Evolutionary conservation across 2,113 vertebrate species (phyloP).

Genomic region (Otolemur garnettii): DNA sequence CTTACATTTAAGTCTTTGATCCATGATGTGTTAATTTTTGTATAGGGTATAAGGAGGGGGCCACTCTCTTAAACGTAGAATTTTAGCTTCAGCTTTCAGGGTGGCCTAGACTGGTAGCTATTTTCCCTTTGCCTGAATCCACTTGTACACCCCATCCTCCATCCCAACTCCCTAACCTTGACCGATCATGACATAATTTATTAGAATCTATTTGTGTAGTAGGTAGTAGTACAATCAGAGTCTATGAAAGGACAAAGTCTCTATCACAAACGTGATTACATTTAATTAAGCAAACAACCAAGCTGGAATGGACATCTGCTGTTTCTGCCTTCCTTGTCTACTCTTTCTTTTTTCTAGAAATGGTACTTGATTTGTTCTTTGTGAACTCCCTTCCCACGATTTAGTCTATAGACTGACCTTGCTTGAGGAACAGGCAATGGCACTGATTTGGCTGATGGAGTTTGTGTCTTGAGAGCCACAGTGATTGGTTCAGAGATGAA

Average conservation of each 20-base stretch:
- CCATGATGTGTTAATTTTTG: not conserved
- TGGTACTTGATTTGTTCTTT: not conserved
- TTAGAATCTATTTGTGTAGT: constrained; percentile 51
- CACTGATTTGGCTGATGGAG: not conserved
- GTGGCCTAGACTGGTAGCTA: not conserved
- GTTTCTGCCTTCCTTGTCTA: not conserved
- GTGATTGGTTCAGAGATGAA: not conserved
- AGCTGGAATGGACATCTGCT: constrained; percentile 10
- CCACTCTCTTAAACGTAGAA: not conserved
- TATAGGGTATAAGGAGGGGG: not conserved
- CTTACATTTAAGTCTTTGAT: not conserved
- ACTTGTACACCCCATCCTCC: not conserved
- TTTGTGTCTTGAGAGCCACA: not conserved
- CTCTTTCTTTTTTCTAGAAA: constrained; percentile 36
- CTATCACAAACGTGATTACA: constrained; percentile 8
- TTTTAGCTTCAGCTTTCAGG: constrained; percentile 8
- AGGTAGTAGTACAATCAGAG: not conserved
- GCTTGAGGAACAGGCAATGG: not conserved
- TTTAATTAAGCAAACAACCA: constrained; percentile 66
- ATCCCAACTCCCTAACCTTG: not conserved
- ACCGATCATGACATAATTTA: constrained; percentile 22
- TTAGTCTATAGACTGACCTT: not conserved
- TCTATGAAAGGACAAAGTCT: constrained; percentile 50
- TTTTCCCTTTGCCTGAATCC: not conserved
- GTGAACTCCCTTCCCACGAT: not conserved